These are phyloP conservation scores for Melikaiella ostensackeni DNA, from an alignment of 2,888 invertebrate genomes.

Conservation along the genomic window DNA sequence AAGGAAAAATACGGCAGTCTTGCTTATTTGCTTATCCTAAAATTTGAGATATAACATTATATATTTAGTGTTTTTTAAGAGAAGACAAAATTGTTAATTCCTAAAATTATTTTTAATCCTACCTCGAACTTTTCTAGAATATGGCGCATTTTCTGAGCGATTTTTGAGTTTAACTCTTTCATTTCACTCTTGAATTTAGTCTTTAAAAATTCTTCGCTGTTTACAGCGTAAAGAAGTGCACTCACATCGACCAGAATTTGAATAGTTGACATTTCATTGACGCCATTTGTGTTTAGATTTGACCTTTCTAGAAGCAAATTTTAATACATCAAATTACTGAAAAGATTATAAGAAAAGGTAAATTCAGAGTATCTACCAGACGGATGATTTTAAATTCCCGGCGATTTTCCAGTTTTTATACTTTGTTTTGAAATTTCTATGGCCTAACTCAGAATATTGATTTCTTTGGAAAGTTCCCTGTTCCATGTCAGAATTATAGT, in stretches of 20 bases:
- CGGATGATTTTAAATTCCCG: too few species aligned
- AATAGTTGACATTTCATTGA: slow-evolving; percentile 40
- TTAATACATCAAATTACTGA: not conserved
- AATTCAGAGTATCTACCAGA: not conserved
- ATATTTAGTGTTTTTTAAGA: not conserved
- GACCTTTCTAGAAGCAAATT: not conserved
- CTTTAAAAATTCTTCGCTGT: slow-evolving; percentile 25
- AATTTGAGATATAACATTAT: not conserved
- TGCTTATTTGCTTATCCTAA: slow-evolving; percentile 51
- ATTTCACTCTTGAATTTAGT: slow-evolving; percentile 28
- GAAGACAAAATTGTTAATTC: too few species aligned
- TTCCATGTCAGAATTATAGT: too few species aligned
- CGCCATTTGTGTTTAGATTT: not conserved
- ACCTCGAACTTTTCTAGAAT: slow-evolving; percentile 27
- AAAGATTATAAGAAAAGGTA: not conserved
- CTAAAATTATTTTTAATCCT: not conserved
- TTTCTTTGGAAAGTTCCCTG: too few species aligned
- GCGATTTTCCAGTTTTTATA: too few species aligned
- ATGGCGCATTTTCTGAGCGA: slow-evolving; percentile 39
- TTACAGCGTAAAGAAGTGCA: slow-evolving; percentile 51
- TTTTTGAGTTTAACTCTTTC: slow-evolving; percentile 30
- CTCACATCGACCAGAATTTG: slow-evolving; percentile 52
- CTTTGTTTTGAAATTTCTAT: too few species aligned
- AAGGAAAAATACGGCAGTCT: slow-evolving; percentile 56
- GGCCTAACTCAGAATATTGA: too few species aligned